A percentile compares a stretch with the other conserved stretches of the same genome.
phyloP scores from a whole-genome alignment of 1,140 invertebrate genomes.

The Diprion similis region DNA sequence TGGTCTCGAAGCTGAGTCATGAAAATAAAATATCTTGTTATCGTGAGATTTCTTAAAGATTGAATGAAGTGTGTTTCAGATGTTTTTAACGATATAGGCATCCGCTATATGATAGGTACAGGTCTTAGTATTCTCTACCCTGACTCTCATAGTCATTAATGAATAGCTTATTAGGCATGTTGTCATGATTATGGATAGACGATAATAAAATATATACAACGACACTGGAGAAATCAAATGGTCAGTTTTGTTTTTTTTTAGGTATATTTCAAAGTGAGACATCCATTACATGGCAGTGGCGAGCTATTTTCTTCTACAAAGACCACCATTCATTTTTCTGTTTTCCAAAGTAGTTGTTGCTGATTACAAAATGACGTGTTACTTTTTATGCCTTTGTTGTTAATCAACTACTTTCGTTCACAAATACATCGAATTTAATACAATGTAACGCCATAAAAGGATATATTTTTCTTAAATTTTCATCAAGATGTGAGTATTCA shows the following conservation, averaged over 20 bases:
- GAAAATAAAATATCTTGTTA: no score
- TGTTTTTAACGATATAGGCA: no score
- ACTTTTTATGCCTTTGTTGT: neutral
- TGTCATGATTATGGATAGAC: neutral
- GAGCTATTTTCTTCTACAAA: conserved; percentile 22
- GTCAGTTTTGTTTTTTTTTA: no score
- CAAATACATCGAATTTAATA: neutral
- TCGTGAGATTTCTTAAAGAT: no score
- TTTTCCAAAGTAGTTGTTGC: neutral
- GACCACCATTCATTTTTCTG: neutral
- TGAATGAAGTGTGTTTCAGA: no score
- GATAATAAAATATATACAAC: neutral
- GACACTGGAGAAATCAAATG: no score
- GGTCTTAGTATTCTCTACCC: no score
- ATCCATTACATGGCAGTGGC: conserved; percentile 30
- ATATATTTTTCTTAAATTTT: neutral
- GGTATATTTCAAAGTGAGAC: conserved; percentile 15
- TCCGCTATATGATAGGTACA: no score
- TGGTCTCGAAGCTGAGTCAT: no score
- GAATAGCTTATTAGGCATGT: no score
- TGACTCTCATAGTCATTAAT: no score
- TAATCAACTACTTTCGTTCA: neutral
- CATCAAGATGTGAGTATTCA: neutral
- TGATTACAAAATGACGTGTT: neutral
- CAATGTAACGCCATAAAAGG: neutral